phyloP scores from a whole-genome alignment of 1,140 invertebrate species.

The Drosophila hydei region DNA sequence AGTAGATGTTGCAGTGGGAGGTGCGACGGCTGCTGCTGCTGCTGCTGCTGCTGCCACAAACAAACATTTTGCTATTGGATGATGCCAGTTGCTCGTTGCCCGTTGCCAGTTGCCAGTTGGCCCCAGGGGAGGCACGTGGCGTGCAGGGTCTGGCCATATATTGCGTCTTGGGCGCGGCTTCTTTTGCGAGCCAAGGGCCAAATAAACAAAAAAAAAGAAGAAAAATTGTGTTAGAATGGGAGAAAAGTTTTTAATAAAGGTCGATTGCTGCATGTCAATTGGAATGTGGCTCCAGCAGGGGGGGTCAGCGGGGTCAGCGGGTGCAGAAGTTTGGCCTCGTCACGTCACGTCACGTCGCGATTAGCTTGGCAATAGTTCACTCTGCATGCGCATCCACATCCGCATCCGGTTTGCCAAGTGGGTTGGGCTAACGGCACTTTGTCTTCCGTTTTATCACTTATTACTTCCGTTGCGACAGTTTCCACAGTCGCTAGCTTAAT shows the following conservation, averaged over 20 bases:
- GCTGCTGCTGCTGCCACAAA: constrained; percentile 54
- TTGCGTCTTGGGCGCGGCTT: constrained; percentile 70
- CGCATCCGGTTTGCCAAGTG: constrained; percentile 31
- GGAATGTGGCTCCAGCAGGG: constrained; percentile 48
- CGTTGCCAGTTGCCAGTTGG: constrained; percentile 29
- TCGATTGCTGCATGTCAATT: constrained; percentile 82
- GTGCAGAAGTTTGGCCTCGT: constrained; percentile 32
- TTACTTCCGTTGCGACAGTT: constrained; percentile 73
- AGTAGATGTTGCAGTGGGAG: background rate
- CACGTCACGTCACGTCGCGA: constrained; percentile 58
- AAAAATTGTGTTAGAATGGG: constrained; percentile 16
- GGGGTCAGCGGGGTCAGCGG: background rate
- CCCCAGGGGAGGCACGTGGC: constrained; percentile 12
- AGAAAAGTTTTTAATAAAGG: constrained; percentile 80
- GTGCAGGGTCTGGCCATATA: constrained; percentile 50
- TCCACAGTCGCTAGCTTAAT: constrained; percentile 60
- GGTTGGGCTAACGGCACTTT: constrained; percentile 45
- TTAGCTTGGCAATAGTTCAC: constrained; percentile 77
- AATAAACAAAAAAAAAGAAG: constrained; percentile 29
- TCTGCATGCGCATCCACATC: constrained; percentile 49
- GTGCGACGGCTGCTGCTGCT: constrained; percentile 39
- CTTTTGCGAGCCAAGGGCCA: constrained; percentile 47
- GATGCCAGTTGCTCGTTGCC: constrained; percentile 47
- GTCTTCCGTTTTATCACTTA: constrained; percentile 80
- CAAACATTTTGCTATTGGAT: constrained; percentile 79